Base-by-base conservation (phyloP, 1,140 invertebrate genomes). In the Calephelis virginiensis region DNA sequence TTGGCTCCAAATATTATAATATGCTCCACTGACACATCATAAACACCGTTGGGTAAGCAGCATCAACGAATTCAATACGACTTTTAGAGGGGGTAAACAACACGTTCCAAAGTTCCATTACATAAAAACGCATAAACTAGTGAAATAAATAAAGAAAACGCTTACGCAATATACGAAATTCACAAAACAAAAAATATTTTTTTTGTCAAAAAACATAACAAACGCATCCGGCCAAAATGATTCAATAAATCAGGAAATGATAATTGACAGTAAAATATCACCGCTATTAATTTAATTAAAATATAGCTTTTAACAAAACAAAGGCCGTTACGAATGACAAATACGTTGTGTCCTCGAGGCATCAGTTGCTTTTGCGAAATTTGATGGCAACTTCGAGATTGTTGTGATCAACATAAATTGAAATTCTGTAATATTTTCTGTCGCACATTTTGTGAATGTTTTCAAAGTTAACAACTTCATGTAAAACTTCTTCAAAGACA, bases 221-320 rank as follows among this genome's bases (percentile, higher is more conserved):
- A 50, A 61, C 37, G 66, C 28, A 38, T 68, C 28, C 65, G 62
- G 40, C 53, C 46, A 73, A 65, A 67, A 64, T 66, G 45, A 49
- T 61, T 61, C 63, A 66, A 81, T 84, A 75, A 77, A 79, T 83
- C 72, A 82, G 70, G 68, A 71, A 71, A 72, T 77, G 73, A 80
- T 73, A 81, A 75, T 72, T 66, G 82, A 78, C 82, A 77, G 76
- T 86, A 78, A 86, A 86, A 86, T 86, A 86, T 83, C 72, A 75
- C 71, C 71, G 70, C 78, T 81, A 83, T 86, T 86, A 81, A 82
- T 86, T 79, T 78, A 80, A 83, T 86, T 71, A 70, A 76, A 83
- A 83, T 83, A 83, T 85, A 80, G 80, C 73, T 56, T 75, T 73
- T 73, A 75, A 69, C 73, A 75, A 80, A 84, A 86, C 80, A 83